Percentiles rank a stretch among this genome's conserved stretches.
Conservation (phyloP, 2,888 invertebrate species). For the Scaptomyza parva region DNA sequence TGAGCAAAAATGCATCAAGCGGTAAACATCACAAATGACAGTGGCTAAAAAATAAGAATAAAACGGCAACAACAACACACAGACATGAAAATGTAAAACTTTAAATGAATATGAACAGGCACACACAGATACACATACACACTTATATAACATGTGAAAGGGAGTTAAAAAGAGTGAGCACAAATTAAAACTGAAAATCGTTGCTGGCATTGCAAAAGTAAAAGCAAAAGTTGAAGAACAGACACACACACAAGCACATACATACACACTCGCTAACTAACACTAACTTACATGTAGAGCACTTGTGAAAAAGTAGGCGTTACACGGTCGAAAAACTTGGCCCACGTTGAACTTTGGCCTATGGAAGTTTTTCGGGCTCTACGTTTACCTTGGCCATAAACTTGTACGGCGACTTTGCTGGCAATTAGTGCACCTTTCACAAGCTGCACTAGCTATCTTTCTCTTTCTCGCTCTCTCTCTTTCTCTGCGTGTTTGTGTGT, state of each 20-base stretch:
- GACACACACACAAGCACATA: constrained; percentile 14
- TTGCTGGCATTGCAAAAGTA: constrained; percentile 59
- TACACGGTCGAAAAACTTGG: constrained; percentile 73
- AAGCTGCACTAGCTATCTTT: constrained; percentile 8
- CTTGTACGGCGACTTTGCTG: constrained; percentile 69
- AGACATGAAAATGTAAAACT: constrained; percentile 27
- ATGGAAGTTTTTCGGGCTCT: constrained; percentile 53
- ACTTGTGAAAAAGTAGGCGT: constrained; percentile 65
- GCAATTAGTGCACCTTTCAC: constrained; percentile 76
- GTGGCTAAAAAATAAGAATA: constrained; percentile 15
- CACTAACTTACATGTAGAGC: constrained; percentile 19
- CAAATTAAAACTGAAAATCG: constrained; percentile 60
- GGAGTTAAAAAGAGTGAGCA: constrained; percentile 10
- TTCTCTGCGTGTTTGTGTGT: constrained; percentile 24
- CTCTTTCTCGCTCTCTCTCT: constrained; percentile 10
- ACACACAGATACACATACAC: not conserved
- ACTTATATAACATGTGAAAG: constrained; percentile 18
- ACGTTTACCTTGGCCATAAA: constrained; percentile 79
- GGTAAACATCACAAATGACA: constrained; percentile 37
- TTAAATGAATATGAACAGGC: constrained; percentile 49
- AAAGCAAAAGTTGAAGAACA: constrained; percentile 64
- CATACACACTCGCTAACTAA: constrained; percentile 8
- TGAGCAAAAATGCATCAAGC: constrained; percentile 47
- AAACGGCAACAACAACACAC: constrained; percentile 1
- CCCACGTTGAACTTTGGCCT: constrained; percentile 72